Evolutionary conservation across 2,797 vertebrate species (phyloP), one percentile per base, ranked within the genome.

Genomic region (Streptopelia turtur): DNA sequence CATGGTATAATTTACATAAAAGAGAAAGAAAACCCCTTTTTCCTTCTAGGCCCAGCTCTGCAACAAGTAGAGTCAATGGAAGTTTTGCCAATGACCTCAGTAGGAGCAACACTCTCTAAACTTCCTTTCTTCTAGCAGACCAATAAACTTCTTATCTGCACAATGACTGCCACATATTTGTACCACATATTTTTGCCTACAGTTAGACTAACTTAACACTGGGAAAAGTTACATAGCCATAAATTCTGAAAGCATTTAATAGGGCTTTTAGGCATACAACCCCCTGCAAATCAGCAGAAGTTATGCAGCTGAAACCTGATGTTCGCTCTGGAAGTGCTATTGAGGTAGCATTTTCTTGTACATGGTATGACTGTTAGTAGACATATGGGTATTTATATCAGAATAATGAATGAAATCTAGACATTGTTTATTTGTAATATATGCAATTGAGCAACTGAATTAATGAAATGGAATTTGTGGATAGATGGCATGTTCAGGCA

Each of bases 231-330:
- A 68, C 15, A 61, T 10, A 80, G 35, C 37, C 68, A 61, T 93
- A 80, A 80, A 94, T 89, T 83, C 37, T 71, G 45, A 90, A 92
- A 80, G 39, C 9, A 24, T 89, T 94, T 89, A 84, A 68, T 61
- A 61, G n/a, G n/a, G 33, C 17, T 92, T 92, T 94, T 70, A 85
- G 56, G 53, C 52, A 53, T 75, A 76, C 5, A 83, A 43, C 10
- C 77, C 33, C 60, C 30, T 35, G 43, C 50, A 90, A 60, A 93
- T 43, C 60, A 80, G 53, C 35, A 72, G 27, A 39, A 39, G 59
- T 74, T 47, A 56, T n/a, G 56, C 45, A 87, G 55, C 30, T 89
- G 70, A 82, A 93, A 66, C 23, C 28, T 57, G 35, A 57, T 0
- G 10, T 87, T 55, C 0, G 0, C 68, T 90, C 81, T 71, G 60